These are phyloP conservation scores for Dinoponera quadriceps DNA, from an alignment of 1,140 invertebrate genomes.

Conservation along the genomic window DNA sequence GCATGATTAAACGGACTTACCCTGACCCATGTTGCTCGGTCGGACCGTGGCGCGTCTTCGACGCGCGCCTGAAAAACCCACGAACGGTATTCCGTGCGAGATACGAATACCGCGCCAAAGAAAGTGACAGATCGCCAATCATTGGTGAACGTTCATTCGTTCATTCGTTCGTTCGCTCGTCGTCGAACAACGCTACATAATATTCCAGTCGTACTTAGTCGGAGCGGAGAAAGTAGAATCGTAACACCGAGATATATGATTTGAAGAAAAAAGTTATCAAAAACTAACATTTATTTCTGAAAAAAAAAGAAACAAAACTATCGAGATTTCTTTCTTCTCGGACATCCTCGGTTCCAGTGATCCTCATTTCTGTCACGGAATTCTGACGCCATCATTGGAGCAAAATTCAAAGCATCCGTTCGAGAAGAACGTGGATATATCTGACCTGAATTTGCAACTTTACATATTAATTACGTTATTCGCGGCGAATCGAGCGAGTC, in stretches of 20 bases:
- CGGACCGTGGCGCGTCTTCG: constrained; percentile 17
- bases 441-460: no score
- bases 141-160: background rate
- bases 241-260: background rate
- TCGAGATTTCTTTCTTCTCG: no score
- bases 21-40: constrained; percentile 34
- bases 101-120: constrained; percentile 24
- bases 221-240: background rate
- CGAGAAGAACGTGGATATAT: no score
- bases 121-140: constrained; percentile 48
- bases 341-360: no score
- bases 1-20: constrained; percentile 62
- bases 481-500: background rate
- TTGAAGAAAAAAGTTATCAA: no score
- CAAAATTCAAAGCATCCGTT: no score
- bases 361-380: background rate
- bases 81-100: background rate
- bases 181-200: background rate
- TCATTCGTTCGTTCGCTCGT: background rate
- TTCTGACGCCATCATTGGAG: background rate
- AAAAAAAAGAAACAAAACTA: no score
- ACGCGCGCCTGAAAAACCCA: background rate
- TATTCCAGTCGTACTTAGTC: background rate
- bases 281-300: no score
- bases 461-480: background rate